Evolutionary conservation across 1,140 invertebrate species (phyloP), one percentile per base, ranked within the genome.

Genomic region (Schlechtendalia chinensis): DNA sequence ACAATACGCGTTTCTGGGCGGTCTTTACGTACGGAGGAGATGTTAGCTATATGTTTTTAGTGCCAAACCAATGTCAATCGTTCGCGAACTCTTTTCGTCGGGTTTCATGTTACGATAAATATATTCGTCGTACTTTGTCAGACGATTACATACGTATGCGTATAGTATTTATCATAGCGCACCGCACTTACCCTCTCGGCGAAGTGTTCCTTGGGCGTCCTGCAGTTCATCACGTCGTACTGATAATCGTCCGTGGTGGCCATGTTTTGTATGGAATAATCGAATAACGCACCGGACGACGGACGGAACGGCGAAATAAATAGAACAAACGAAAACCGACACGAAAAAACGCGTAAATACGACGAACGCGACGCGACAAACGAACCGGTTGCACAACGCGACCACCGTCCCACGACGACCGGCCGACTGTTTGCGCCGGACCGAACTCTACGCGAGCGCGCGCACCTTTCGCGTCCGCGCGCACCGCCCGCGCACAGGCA

Each of bases 351-450:
- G 32, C 10, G 19, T 39, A n/a, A 67, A 39, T 4, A 67, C 61
- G 27, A 17, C 10, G 61, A 63, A 22, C 56, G 56, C n/a, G 67
- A 50, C 14, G 45, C n/a, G 45, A 50, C 22, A n/a, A 0, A 39
- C 47, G 58, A 79, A 79, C 75, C 58, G 58, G 75, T 79, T 79
- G 75, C 75, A 79, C 69, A 72, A 72, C 24, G 50, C 69, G 69
- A 72, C 69, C 69, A 72, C 69, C 69, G 69, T 72, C 69, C 69
- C 24, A 72, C 69, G 69, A 72, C 69, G 69, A 72, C 69, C 75
- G 75, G 39, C 75, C 54, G 75, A 79, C 75, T 79, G 74, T 79
- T 61, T 53, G 50, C 50, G 69, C 69, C 75, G 24, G 45, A 16
- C 74, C 32, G 32, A 77, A 75, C 72, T 59, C 72, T 22, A 77